phyloP scores from a whole-genome alignment of 2,113 vertebrate species.

The Vidua macroura region DNA sequence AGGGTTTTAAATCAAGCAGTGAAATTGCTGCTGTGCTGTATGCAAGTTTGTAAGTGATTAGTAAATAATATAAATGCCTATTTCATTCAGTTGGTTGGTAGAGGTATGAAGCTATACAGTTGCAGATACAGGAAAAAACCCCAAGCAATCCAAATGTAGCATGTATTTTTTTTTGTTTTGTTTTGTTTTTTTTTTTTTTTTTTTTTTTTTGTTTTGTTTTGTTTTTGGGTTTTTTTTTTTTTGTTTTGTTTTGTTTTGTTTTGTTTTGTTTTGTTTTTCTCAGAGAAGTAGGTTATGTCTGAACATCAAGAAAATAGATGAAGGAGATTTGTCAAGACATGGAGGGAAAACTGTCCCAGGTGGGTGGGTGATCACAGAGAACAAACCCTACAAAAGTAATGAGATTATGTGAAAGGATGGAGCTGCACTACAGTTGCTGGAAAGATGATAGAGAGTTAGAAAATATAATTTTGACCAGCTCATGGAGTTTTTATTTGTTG shows the following conservation, averaged over 20 bases:
- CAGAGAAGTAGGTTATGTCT: neutral
- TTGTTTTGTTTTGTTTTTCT: too few relatives aligned
- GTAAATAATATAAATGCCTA: conserved; percentile 2
- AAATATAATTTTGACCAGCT: neutral
- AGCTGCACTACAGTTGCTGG: neutral
- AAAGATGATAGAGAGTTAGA: neutral
- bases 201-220: too few relatives aligned
- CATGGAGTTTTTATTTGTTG: neutral
- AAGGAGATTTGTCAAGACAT: neutral
- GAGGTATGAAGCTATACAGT: neutral
- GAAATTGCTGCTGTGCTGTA: neutral
- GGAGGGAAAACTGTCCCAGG: neutral
- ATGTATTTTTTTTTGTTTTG: neutral
- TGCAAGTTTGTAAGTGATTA: neutral
- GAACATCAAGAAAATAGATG: neutral
- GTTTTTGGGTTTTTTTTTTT: too few relatives aligned
- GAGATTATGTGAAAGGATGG: neutral
- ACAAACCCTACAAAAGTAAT: neutral
- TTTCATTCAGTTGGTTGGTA: neutral
- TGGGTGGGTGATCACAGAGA: neutral
- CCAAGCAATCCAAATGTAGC: neutral
- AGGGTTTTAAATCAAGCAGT: neutral
- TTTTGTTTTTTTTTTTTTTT: neutral
- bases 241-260: too few relatives aligned
- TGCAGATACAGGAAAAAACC: neutral